Conservation (phyloP, 2,888 invertebrate genomes). For the Octodonta nipae region DNA sequence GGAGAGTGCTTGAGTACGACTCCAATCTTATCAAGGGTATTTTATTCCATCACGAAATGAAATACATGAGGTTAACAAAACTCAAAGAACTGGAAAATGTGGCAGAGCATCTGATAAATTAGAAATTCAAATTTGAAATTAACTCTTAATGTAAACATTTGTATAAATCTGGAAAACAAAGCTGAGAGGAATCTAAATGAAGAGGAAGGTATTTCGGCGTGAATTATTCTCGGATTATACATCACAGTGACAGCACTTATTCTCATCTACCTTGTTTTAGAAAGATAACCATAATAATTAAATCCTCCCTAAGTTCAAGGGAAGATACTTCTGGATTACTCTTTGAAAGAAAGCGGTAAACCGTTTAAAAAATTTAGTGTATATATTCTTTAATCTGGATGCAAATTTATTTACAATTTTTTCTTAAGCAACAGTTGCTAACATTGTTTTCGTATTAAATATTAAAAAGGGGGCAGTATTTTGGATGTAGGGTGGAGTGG, state of each 20-base stretch:
- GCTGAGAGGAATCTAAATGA: slow-evolving; percentile 31
- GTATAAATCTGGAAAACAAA: slow-evolving; percentile 35
- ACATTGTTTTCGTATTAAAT: too few species aligned
- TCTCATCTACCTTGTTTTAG: slow-evolving; percentile 32
- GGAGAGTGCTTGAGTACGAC: too few species aligned
- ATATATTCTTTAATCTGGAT: too few species aligned
- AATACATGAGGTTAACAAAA: too few species aligned
- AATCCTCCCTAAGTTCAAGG: slow-evolving; percentile 22
- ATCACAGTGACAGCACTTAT: slow-evolving; percentile 27
- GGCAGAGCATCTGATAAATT: slow-evolving; percentile 30
- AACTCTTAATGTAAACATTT: slow-evolving; percentile 38
- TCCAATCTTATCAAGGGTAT: too few species aligned
- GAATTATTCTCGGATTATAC: slow-evolving; percentile 34
- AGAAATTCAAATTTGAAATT: slow-evolving; percentile 37
- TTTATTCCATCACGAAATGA: too few species aligned
- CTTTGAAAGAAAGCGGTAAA: too few species aligned
- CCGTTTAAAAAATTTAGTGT: too few species aligned
- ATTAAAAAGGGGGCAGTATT: too few species aligned
- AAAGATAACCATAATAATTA: slow-evolving; percentile 37
- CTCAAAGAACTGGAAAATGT: slow-evolving; percentile 10
- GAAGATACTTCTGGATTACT: slow-evolving; percentile 1
- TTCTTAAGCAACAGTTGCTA: too few species aligned
- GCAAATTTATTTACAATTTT: too few species aligned
- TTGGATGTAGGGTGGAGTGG: too few species aligned
- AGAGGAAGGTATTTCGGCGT: slow-evolving; percentile 27